phyloP scores from a whole-genome alignment of 2,888 invertebrate species.

The Sesamia inferens region DNA sequence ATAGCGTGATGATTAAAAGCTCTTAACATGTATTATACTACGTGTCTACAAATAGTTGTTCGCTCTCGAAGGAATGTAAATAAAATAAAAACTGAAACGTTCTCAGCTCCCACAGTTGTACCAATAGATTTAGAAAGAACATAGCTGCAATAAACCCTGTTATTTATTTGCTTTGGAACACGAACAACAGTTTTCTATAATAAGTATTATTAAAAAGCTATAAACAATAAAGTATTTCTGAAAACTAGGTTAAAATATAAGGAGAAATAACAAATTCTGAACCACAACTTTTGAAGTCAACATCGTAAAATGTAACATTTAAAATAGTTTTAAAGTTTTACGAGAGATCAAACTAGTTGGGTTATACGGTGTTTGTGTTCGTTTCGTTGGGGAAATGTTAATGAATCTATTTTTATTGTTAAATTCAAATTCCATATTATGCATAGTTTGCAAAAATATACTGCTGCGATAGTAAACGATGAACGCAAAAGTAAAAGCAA shows the following conservation, averaged over 20 bases:
- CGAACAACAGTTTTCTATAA: background rate
- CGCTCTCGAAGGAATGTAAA: conserved; percentile 11
- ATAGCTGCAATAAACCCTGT: background rate
- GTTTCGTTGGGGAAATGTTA: conserved; percentile 14
- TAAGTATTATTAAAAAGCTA: conserved; percentile 13
- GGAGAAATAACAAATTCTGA: conserved; percentile 11
- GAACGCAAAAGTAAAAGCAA: background rate
- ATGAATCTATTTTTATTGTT: conserved; percentile 15
- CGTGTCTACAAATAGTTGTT: conserved; percentile 36
- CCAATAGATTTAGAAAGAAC: conserved; percentile 1
- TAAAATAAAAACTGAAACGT: conserved; percentile 25
- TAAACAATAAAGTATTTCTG: conserved; percentile 17
- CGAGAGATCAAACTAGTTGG: conserved; percentile 17
- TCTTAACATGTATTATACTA: conserved; percentile 13
- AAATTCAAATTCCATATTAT: conserved; percentile 16
- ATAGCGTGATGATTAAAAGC: conserved; percentile 23
- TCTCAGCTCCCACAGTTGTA: background rate
- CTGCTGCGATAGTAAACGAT: conserved; percentile 15
- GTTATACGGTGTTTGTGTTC: conserved; percentile 24
- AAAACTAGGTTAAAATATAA: background rate
- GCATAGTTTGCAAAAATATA: conserved; percentile 17
- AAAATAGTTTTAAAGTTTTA: conserved; percentile 31
- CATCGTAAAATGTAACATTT: conserved; percentile 26
- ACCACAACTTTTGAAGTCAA: conserved; percentile 13
- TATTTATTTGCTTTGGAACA: conserved; percentile 6